phyloP scores from a whole-genome alignment of 2,888 invertebrate species.

The Salticus scenicus region DNA sequence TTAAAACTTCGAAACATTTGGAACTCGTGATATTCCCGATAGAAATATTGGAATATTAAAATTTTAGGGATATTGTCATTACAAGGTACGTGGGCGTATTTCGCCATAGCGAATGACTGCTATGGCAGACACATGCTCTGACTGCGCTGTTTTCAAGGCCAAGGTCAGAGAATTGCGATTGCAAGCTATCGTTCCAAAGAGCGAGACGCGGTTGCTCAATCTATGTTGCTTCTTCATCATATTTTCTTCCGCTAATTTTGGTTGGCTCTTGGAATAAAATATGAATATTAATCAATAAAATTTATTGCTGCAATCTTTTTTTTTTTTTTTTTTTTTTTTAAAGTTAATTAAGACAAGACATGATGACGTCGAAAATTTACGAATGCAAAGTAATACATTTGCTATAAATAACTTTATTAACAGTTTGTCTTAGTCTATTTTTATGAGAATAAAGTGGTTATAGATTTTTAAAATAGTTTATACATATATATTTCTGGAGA shows the following conservation, averaged over 20 bases:
- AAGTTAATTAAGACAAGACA: too few relatives aligned
- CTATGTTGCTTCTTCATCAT: conserved; percentile 27
- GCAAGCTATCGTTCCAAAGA: conserved; percentile 29
- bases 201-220: conserved; percentile 53
- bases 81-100: conserved; percentile 59
- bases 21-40: too few relatives aligned
- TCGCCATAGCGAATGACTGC: conserved; percentile 55
- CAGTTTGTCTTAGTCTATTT: too few relatives aligned
- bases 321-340: neutral
- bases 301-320: neutral
- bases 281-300: neutral
- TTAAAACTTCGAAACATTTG: too few relatives aligned
- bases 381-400: too few relatives aligned
- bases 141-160: conserved; percentile 64
- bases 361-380: too few relatives aligned
- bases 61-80: too few relatives aligned
- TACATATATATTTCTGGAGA: too few relatives aligned
- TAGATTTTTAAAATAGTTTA: too few relatives aligned
- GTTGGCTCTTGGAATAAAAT: neutral
- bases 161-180: conserved; percentile 50
- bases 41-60: too few relatives aligned
- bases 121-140: conserved; percentile 29
- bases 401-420: too few relatives aligned
- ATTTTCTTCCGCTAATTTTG: conserved; percentile 13
- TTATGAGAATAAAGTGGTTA: too few relatives aligned